Percentiles rank a stretch among this genome's conserved stretches.
These are phyloP conservation scores for Catocala sponsa DNA, from an alignment of 2,888 invertebrate species.

Conservation along the genomic window DNA sequence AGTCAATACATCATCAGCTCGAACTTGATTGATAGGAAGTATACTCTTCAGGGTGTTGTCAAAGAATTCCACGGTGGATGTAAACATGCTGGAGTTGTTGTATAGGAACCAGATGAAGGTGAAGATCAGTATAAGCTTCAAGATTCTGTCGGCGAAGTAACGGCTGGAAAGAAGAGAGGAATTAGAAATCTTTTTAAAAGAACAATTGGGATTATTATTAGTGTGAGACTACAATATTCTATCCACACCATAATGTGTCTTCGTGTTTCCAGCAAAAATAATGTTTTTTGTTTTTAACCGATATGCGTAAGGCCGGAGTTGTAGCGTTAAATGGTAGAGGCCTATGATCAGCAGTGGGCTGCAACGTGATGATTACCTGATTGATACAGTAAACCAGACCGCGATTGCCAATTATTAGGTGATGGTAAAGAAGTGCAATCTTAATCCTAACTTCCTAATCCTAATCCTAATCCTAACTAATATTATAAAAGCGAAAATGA, in stretches of 20 bases:
- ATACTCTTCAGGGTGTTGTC: constrained; percentile 64
- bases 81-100: constrained; percentile 60
- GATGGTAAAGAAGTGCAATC: no score
- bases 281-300: no score
- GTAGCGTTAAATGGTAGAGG: no score
- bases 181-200: no score
- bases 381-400: background rate
- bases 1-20: constrained; percentile 40
- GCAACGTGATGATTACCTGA: background rate
- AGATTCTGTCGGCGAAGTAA: constrained; percentile 67
- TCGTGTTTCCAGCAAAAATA: no score
- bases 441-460: no score
- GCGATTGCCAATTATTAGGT: background rate
- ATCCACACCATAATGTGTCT: no score
- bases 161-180: constrained; percentile 60
- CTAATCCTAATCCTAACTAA: no score
- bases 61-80: constrained; percentile 59
- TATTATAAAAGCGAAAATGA: no score
- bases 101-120: constrained; percentile 70
- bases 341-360: no score
- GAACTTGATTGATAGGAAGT: constrained; percentile 54
- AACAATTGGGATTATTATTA: background rate
- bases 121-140: constrained; percentile 61
- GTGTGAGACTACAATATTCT: background rate
- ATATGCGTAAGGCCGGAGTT: no score